Evolutionary conservation across 2,797 vertebrate species (phyloP).

Genomic region (Sebastiscus albofasciatus): DNA sequence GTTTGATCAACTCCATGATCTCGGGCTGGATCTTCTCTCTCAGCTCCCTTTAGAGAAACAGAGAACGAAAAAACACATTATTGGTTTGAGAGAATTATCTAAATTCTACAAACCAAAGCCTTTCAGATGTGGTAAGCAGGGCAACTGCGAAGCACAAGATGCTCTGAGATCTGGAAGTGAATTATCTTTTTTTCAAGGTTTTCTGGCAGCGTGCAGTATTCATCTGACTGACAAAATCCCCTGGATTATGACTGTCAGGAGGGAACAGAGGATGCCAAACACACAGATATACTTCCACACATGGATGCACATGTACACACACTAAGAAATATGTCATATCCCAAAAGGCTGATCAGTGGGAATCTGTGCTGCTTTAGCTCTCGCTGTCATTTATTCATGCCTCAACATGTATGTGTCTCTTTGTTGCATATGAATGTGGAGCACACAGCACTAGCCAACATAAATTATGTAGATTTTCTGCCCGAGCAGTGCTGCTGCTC

Average conservation of each 20-base stretch:
- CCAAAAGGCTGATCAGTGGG: constrained; percentile 29
- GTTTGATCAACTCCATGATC: constrained; percentile 99
- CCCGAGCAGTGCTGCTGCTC: constrained; percentile 14
- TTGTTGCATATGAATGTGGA: constrained; percentile 42
- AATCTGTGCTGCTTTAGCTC: constrained; percentile 13
- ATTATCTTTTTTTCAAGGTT: constrained; percentile 2
- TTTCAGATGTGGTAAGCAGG: background rate
- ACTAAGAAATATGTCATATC: constrained; percentile 16
- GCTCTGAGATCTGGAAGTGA: background rate
- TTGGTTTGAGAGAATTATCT: background rate
- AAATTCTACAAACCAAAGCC: background rate
- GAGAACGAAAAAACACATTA: background rate
- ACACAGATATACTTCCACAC: constrained; percentile 1
- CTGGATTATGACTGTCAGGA: constrained; percentile 17
- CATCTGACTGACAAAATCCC: background rate
- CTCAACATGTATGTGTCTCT: constrained; percentile 32
- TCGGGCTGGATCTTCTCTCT: constrained; percentile 99
- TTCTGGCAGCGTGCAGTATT: constrained; percentile 9
- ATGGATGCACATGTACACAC: constrained; percentile 1
- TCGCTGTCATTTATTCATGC: constrained; percentile 53
- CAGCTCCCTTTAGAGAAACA: constrained; percentile 87
- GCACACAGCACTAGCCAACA: constrained; percentile 38
- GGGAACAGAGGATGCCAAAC: background rate
- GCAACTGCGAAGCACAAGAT: background rate
- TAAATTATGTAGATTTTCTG: constrained; percentile 66